These are phyloP conservation scores for Trichosurus vulpecula DNA, from an alignment of 2,797 vertebrate genomes.

Conservation along the genomic window DNA sequence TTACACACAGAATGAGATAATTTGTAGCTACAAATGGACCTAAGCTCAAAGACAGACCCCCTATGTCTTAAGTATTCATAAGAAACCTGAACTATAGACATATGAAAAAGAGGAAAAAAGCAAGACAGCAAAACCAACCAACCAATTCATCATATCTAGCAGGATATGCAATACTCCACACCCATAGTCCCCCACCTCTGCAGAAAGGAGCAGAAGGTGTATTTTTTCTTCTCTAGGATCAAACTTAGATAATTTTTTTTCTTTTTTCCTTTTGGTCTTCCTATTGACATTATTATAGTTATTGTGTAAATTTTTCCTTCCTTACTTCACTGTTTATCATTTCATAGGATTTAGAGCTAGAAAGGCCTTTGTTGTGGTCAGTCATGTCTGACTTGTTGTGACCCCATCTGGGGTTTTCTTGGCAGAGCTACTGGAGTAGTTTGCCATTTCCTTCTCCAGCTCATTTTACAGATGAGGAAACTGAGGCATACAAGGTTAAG, in stretches of 20 bases:
- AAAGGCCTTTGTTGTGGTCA: not conserved
- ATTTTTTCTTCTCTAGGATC: not conserved
- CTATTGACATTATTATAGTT: not conserved
- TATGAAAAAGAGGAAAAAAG: not conserved
- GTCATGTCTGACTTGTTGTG: not conserved
- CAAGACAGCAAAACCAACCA: not conserved
- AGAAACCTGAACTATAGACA: not conserved
- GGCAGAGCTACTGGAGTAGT: not conserved
- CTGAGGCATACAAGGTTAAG: not conserved
- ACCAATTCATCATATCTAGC: not conserved
- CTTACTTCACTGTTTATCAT: not conserved
- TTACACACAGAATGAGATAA: not conserved
- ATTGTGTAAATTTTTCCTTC: not conserved
- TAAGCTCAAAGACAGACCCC: not conserved
- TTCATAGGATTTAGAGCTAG: not conserved
- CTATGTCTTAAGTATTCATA: not conserved
- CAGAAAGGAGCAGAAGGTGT: not conserved
- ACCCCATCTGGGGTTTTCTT: not conserved
- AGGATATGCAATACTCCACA: not conserved
- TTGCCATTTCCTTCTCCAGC: not conserved
- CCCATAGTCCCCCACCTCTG: not conserved
- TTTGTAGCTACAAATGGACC: not conserved
- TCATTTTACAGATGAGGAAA: not conserved
- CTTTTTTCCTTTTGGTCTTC: not conserved
- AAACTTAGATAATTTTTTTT: not conserved